A percentile compares a stretch with the other conserved stretches of the same genome.
These are phyloP conservation scores for Otis tarda DNA, from an alignment of 2,113 vertebrate species.

Conservation along the genomic window DNA sequence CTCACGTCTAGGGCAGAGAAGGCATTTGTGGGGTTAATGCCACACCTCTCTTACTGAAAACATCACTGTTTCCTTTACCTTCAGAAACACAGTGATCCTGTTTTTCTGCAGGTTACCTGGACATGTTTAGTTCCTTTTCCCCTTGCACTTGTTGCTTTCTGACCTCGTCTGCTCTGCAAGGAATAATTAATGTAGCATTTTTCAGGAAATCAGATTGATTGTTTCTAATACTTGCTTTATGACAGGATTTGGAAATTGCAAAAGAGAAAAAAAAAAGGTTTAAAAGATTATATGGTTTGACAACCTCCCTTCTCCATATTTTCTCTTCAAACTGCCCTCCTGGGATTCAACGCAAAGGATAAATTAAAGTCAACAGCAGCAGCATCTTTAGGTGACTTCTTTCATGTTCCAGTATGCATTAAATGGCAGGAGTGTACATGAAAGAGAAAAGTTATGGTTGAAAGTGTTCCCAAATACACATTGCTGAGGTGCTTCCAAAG, in stretches of 20 bases:
- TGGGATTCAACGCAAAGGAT: not conserved
- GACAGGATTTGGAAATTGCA: not conserved
- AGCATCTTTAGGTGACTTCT: not conserved
- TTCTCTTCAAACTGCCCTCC: not conserved
- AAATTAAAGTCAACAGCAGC: not conserved
- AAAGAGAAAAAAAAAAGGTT: not conserved
- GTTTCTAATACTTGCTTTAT: conserved; percentile 12
- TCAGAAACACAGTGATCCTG: not conserved
- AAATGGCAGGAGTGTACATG: not conserved
- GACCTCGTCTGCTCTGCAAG: not conserved
- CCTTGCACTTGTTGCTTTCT: not conserved
- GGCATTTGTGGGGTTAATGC: not conserved
- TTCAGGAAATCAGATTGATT: conserved; percentile 17
- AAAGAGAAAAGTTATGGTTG: not conserved
- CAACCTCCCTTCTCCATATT: not conserved
- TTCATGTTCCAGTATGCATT: not conserved
- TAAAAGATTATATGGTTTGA: not conserved
- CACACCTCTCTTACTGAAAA: not conserved
- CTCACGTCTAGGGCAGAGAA: not conserved
- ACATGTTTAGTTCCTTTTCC: not conserved
- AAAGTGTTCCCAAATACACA: not conserved
- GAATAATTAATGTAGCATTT: not conserved
- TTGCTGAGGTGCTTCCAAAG: not conserved
- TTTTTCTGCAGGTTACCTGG: not conserved
- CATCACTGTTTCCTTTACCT: not conserved